Conservation (phyloP, 2,888 invertebrate species). For the Beris chalybata region DNA sequence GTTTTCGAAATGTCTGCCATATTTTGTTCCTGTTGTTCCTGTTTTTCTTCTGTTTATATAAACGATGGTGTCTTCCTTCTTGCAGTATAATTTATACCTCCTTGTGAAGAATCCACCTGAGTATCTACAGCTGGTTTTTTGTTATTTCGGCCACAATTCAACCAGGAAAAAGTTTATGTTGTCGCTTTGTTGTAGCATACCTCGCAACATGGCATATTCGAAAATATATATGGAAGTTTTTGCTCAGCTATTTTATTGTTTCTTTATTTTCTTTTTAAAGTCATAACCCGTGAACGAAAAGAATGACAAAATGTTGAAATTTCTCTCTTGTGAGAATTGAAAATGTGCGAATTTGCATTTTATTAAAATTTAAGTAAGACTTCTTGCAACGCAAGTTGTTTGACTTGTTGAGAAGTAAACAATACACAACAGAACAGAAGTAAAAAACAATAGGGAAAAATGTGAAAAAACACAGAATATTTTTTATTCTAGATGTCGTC, state of each 20-base stretch:
- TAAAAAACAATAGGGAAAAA: no score
- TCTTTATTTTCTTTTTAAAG: no score
- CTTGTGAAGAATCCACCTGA: no score
- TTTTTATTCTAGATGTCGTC: background rate
- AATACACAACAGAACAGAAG: no score
- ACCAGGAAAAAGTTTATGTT: no score
- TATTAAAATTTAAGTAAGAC: conserved; percentile 25
- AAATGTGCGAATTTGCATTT: conserved; percentile 31
- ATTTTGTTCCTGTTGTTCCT: background rate
- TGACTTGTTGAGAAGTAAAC: no score
- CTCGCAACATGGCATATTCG: background rate
- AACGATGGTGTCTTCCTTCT: no score
- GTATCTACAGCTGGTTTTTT: no score
- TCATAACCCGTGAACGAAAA: conserved; percentile 8
- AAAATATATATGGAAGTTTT: background rate
- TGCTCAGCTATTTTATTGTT: background rate
- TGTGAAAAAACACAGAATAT: background rate
- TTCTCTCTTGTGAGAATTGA: conserved; percentile 25
- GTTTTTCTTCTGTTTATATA: no score
- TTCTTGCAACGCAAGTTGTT: background rate
- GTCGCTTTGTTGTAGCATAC: no score
- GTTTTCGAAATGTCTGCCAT: conserved; percentile 3
- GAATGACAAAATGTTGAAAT: conserved; percentile 27
- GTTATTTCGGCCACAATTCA: no score
- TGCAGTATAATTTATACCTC: no score